phyloP scores from a whole-genome alignment of 1,140 invertebrate genomes.

The Camponotus vicinus region DNA sequence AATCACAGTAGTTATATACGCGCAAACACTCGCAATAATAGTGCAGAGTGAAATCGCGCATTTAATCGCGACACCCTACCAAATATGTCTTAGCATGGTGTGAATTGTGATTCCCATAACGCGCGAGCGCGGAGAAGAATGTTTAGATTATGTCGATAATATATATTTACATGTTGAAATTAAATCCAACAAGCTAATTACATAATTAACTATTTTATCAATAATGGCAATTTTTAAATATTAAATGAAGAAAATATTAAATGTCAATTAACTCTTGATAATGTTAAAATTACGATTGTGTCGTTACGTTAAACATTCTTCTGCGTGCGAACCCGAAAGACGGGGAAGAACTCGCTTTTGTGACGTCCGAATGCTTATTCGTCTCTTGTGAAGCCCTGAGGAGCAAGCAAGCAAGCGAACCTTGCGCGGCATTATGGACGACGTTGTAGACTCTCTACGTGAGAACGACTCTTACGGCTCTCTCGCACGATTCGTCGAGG shows the following conservation, averaged over 20 bases:
- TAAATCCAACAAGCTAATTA: not conserved
- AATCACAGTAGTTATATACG: not conserved
- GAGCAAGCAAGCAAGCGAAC: conserved; percentile 57
- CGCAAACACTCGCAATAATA: not conserved
- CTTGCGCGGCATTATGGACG: conserved; percentile 35
- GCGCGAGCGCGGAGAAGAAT: conserved; percentile 48
- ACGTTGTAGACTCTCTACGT: conserved; percentile 58
- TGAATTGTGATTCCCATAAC: conserved; percentile 55
- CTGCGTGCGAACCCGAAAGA: conserved; percentile 36
- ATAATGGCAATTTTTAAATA: not conserved
- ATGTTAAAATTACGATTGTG: not conserved
- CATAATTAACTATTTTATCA: not conserved
- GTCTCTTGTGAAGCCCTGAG: conserved; percentile 49
- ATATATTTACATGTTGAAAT: not conserved
- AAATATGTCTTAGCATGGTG: conserved; percentile 49
- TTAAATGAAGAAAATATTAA: not conserved
- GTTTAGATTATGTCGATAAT: not conserved
- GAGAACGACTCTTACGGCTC: conserved; percentile 50
- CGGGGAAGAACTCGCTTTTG: conserved; percentile 58
- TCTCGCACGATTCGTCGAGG: conserved; percentile 71
- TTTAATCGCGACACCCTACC: conserved; percentile 4
- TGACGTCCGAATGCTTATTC: conserved; percentile 62
- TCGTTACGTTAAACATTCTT: conserved; percentile 29
- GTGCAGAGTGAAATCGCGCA: not conserved
- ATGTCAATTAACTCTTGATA: not conserved